Evolutionary conservation across 2,888 invertebrate species (phyloP).

Genomic region (Chloromyia formosa): DNA sequence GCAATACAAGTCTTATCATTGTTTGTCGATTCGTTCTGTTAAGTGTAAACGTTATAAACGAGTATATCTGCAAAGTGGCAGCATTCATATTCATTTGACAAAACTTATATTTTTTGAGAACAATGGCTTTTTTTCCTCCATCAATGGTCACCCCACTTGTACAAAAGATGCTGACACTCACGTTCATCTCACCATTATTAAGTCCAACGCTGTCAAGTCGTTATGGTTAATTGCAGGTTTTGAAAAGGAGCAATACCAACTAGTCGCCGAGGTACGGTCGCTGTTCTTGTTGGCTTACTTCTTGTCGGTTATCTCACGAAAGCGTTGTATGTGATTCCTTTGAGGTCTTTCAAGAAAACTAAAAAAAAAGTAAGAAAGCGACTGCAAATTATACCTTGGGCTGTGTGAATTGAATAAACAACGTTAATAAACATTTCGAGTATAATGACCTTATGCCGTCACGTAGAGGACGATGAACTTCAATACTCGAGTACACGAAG

Average conservation of each 20-base stretch:
- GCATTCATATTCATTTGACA: too few species aligned
- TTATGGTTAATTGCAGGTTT: constrained; percentile 29
- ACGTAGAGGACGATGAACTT: constrained; percentile 27
- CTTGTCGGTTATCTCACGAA: constrained; percentile 11
- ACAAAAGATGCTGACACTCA: not conserved
- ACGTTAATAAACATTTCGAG: constrained; percentile 15
- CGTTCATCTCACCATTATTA: not conserved
- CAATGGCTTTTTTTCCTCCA: too few species aligned
- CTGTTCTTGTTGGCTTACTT: not conserved
- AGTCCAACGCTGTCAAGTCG: constrained; percentile 15
- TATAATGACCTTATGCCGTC: constrained; percentile 21
- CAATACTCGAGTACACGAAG: not conserved
- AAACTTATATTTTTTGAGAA: too few species aligned
- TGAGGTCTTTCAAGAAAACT: not conserved
- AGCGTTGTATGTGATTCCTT: constrained; percentile 30
- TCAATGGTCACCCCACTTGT: too few species aligned
- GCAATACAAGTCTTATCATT: too few species aligned
- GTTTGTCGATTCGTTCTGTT: too few species aligned
- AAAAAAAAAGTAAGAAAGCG: not conserved
- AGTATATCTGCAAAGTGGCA: too few species aligned
- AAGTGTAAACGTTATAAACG: too few species aligned
- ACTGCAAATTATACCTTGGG: not conserved
- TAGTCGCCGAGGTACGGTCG: not conserved
- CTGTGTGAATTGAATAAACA: constrained; percentile 12
- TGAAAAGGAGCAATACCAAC: constrained; percentile 26